Conservation (phyloP, 1,140 invertebrate genomes). For the Cotesia chilonis region DNA sequence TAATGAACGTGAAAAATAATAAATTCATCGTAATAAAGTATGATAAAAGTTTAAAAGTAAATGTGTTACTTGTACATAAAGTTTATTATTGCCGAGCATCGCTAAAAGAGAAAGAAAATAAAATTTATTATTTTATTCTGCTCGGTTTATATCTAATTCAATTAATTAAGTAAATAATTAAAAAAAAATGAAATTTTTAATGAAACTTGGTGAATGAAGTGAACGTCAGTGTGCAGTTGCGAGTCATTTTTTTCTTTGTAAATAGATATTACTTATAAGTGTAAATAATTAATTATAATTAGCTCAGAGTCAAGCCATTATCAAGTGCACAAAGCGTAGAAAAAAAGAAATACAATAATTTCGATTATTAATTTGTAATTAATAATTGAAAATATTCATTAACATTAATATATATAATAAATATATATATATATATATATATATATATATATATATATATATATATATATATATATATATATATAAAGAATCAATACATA, state of each 20-base stretch:
- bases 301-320: conserved; percentile 61
- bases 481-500: conserved; percentile 32
- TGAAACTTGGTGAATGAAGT: conserved; percentile 55
- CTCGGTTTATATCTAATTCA: conserved; percentile 35
- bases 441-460: background rate
- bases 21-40: conserved; percentile 1
- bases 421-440: conserved; percentile 37
- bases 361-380: too few relatives aligned
- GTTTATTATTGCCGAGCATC: conserved; percentile 48
- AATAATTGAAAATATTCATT: conserved; percentile 20
- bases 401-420: conserved; percentile 3
- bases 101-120: conserved; percentile 10
- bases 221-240: conserved; percentile 54
- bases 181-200: conserved; percentile 22
- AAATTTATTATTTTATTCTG: conserved; percentile 49
- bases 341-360: conserved; percentile 24
- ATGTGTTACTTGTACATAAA: conserved; percentile 62
- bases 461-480: conserved; percentile 1
- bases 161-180: background rate
- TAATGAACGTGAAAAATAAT: conserved; percentile 39
- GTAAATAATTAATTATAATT: conserved; percentile 60
- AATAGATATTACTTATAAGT: conserved; percentile 57
- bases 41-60: background rate
- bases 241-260: conserved; percentile 66
- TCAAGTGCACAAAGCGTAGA: conserved; percentile 54